Base-by-base conservation (phyloP, 2,888 invertebrate species). In the Mamestra brassicae region DNA sequence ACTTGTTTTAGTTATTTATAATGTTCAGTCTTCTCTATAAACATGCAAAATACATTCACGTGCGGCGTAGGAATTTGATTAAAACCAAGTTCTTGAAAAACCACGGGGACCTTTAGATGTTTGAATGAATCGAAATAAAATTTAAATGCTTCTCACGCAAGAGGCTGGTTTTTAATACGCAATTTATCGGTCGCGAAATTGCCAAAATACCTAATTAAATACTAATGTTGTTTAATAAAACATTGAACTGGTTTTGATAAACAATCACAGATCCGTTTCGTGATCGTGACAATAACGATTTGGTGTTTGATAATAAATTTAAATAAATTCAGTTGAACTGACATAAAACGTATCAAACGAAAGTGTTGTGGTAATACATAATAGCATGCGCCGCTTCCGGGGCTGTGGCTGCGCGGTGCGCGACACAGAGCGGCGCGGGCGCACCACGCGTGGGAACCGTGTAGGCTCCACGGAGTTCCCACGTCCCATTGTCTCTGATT, bases 401-500 rank as follows among this genome's bases (percentile, higher is more conserved):
- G 78, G 76, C 85, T 74, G 79, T 68, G 83, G 79, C 61, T 76
- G 74, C 54, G 74, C 63, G 36, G 81, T 54, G 65, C 67, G 65
- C 72, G 70, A 63, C 50, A 58, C 63, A 13, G 45, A 10, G 47
- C 75, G 71, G 76, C 65, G 64, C 72, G 74, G 72, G 77, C 82
- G 80, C 71, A 67, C 71, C 70, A 74, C 82, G 87, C 92, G 91
- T 92, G 91, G 92, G 92, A 92, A 92, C 83, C 87, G 82, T 76
- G 87, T 82, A 80, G 85, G 83, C 88, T 83, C 83, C 87, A 81
- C 82, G 81, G 78, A 84, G 87, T 92, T 92, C 92, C 92, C 92
- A 93, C 92, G 91, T 89, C 80, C 88, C 85, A 90, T 92, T 93
- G 92, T 93, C 85, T 87, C 71, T 74, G 76, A 84, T 80, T 74